These are phyloP conservation scores for Drosophila mercatorum DNA, from an alignment of 2,888 invertebrate species.

Conservation along the genomic window DNA sequence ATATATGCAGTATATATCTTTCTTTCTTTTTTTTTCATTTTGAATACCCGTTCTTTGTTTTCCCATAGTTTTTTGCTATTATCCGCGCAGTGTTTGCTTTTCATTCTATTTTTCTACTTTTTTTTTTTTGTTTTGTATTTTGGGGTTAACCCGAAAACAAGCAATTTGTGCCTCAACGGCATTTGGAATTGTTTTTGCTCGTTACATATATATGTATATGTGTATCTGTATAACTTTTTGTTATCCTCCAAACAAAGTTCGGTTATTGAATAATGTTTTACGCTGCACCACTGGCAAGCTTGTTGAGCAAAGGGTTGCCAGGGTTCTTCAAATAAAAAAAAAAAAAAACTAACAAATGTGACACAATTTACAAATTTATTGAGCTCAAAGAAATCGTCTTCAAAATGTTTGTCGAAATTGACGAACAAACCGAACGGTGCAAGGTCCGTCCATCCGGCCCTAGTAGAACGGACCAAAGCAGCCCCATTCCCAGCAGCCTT, in stretches of 20 bases:
- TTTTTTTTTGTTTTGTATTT: constrained; percentile 14
- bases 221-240: background rate
- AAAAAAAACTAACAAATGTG: background rate
- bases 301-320: constrained; percentile 21
- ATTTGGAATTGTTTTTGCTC: constrained; percentile 36
- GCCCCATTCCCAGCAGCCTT: constrained; percentile 67
- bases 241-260: constrained; percentile 27
- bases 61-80: constrained; percentile 35
- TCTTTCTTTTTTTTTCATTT: constrained; percentile 15
- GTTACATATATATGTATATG: background rate
- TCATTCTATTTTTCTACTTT: background rate
- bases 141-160: constrained; percentile 55
- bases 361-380: constrained; percentile 65
- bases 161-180: constrained; percentile 52
- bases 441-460: background rate
- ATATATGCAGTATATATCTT: background rate
- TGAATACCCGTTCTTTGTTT: constrained; percentile 30
- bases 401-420: constrained; percentile 33
- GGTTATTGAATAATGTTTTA: constrained; percentile 56
- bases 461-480: constrained; percentile 69
- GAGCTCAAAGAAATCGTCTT: constrained; percentile 44
- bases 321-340: background rate
- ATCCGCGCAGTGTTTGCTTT: constrained; percentile 22
- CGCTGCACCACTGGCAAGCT: constrained; percentile 40
- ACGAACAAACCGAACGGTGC: constrained; percentile 8